A percentile compares a stretch with the other conserved stretches of the same genome.
phyloP scores from a whole-genome alignment of 1,140 invertebrate genomes.

The Chironomus striatipennis region DNA sequence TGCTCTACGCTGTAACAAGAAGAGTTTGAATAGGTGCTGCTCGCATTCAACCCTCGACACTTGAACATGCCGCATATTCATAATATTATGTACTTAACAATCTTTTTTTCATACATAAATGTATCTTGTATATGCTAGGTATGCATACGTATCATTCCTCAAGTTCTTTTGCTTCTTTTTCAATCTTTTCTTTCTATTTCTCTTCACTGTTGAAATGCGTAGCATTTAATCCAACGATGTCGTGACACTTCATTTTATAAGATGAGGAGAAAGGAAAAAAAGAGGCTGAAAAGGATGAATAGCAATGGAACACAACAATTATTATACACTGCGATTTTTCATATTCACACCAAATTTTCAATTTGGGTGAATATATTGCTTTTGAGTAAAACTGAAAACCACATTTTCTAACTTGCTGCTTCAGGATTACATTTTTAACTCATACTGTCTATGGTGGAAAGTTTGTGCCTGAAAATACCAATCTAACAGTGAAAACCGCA shows the following conservation, averaged over 20 bases:
- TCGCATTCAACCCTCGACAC: neutral
- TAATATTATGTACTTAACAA: neutral
- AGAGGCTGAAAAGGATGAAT: neutral
- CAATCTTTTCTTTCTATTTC: no score
- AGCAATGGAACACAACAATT: no score
- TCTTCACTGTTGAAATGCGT: neutral
- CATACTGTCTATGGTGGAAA: no score
- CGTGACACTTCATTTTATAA: neutral
- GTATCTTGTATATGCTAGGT: neutral
- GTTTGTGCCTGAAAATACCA: no score
- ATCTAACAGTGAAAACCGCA: no score
- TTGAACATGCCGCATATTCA: constrained; percentile 12
- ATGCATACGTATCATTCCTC: neutral
- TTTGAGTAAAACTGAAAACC: no score
- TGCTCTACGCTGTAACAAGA: neutral
- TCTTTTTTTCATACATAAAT: neutral
- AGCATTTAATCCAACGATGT: neutral
- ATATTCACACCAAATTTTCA: no score
- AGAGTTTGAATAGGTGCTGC: neutral
- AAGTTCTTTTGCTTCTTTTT: neutral
- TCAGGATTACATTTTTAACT: no score
- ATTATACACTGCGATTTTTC: no score
- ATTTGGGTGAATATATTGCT: no score
- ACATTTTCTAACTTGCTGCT: no score
- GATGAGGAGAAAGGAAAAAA: neutral